A percentile compares a stretch with the other conserved stretches of the same genome.
Conservation (phyloP, 2,888 invertebrate genomes). For the Diloba caeruleocephala region DNA sequence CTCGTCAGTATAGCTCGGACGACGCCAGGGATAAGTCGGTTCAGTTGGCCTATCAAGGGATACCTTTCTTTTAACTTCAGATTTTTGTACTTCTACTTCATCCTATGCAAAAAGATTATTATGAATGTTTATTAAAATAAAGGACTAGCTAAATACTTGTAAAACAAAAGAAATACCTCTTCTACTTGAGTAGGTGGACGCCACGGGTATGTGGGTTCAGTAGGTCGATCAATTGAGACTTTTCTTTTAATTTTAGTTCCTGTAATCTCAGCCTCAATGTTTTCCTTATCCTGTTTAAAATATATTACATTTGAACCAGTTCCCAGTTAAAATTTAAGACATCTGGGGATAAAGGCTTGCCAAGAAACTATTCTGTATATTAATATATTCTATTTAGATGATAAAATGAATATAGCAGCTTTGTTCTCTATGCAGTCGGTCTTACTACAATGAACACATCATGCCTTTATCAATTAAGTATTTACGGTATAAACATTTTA, state of each 20-base stretch:
- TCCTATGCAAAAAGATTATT: conserved; percentile 44
- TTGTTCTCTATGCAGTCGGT: too few species aligned
- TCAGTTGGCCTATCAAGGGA: conserved; percentile 43
- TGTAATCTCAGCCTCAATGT: conserved; percentile 41
- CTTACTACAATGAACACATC: too few species aligned
- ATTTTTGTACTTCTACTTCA: conserved; percentile 30
- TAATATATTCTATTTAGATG: too few species aligned
- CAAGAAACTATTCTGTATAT: too few species aligned
- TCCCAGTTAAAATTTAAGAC: background rate
- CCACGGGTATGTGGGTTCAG: conserved; percentile 50
- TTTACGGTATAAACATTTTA: too few species aligned
- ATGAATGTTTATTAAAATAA: background rate
- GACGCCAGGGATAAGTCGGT: conserved; percentile 42
- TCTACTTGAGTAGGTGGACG: conserved; percentile 33
- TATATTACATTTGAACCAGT: background rate
- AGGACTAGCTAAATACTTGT: background rate
- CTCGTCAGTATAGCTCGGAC: conserved; percentile 45
- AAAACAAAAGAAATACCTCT: conserved; percentile 31
- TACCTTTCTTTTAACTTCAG: conserved; percentile 28
- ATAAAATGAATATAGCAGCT: too few species aligned
- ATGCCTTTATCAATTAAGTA: too few species aligned
- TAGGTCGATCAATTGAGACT: conserved; percentile 50
- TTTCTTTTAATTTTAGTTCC: conserved; percentile 48
- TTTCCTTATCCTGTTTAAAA: conserved; percentile 55
- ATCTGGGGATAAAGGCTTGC: too few species aligned